Conservation (phyloP, 2,888 invertebrate genomes). For the Drosophila phalerata region DNA sequence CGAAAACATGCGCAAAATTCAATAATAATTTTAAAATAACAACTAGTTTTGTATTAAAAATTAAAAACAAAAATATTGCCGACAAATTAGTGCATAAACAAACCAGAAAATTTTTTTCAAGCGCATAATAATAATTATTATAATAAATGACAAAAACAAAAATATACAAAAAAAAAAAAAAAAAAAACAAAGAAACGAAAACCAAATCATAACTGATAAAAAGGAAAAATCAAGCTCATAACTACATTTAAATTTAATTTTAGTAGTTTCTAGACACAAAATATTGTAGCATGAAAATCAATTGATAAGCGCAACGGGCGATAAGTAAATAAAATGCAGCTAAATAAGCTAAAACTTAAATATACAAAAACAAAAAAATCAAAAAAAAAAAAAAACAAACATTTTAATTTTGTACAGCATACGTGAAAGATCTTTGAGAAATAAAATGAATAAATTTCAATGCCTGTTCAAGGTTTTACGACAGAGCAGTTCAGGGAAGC, state of each 20-base stretch:
- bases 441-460: constrained; percentile 50
- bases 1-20: constrained; percentile 61
- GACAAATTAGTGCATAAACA: constrained; percentile 74
- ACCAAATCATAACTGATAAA: constrained; percentile 36
- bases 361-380: constrained; percentile 33
- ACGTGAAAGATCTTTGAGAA: constrained; percentile 58
- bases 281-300: constrained; percentile 81
- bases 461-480: constrained; percentile 25
- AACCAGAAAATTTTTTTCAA: constrained; percentile 57
- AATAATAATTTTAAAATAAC: constrained; percentile 76
- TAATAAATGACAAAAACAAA: constrained; percentile 22
- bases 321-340: constrained; percentile 76
- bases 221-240: constrained; percentile 57
- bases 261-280: constrained; percentile 80
- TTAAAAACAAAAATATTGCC: constrained; percentile 47
- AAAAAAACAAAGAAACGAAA: constrained; percentile 3
- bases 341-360: constrained; percentile 70
- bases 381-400: constrained; percentile 11
- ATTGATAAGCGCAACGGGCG: constrained; percentile 71
- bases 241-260: constrained; percentile 82
- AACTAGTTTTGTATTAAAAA: constrained; percentile 72
- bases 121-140: constrained; percentile 69
- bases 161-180: constrained; percentile 25
- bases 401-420: constrained; percentile 63
- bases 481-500: background rate